Conservation (phyloP, 1,140 invertebrate species). For the Vanessa tameamea region DNA sequence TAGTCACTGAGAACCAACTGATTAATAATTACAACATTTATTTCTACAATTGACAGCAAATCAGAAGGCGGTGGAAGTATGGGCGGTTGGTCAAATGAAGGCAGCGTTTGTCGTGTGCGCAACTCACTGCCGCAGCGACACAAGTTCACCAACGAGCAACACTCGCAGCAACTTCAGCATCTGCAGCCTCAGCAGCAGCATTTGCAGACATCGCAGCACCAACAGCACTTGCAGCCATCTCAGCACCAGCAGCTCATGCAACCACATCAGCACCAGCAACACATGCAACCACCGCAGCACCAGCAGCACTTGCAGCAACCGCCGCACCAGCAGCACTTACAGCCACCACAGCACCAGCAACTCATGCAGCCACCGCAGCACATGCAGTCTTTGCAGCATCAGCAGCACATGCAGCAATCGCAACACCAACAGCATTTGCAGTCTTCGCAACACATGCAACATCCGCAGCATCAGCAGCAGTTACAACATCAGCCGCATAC, state of each 20-base stretch:
- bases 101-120: constrained; percentile 68
- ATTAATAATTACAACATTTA: not conserved
- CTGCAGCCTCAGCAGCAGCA: constrained; percentile 46
- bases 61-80: constrained; percentile 69
- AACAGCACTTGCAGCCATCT: constrained; percentile 36
- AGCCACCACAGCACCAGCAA: constrained; percentile 26
- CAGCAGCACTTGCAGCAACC: constrained; percentile 37
- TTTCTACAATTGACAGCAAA: constrained; percentile 49
- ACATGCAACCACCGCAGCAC: constrained; percentile 32
- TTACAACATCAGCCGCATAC: not conserved
- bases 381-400: not conserved
- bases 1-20: too few relatives aligned
- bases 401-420: not conserved
- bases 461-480: constrained; percentile 26
- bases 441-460: not conserved
- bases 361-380: constrained; percentile 24
- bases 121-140: constrained; percentile 68
- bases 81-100: constrained; percentile 72
- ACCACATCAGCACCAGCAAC: constrained; percentile 14
- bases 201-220: constrained; percentile 40
- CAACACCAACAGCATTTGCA: constrained; percentile 41
- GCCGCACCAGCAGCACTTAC: not conserved
- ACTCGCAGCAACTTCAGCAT: constrained; percentile 52
- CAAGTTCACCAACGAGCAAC: constrained; percentile 75
- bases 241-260: constrained; percentile 36